These are phyloP conservation scores for Hydrozoanthus tunicans DNA, from an alignment of 64 coral and sea anemone genomes.

Conservation along the genomic window DNA sequence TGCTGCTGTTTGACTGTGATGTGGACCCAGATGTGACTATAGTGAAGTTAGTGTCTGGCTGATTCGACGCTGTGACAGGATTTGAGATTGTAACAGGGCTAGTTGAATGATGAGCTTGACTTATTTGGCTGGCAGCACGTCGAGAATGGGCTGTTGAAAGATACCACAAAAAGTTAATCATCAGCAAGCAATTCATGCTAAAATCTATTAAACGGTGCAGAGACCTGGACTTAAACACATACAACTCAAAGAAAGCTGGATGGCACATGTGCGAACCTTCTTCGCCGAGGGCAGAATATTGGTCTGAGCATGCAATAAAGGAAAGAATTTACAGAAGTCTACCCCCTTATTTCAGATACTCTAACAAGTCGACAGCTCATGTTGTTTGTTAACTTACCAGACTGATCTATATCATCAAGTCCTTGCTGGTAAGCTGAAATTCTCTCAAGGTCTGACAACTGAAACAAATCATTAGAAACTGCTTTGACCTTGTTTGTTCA, in stretches of 20 bases:
- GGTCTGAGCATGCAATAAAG: no score
- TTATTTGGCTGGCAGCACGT: background rate
- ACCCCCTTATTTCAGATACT: no score
- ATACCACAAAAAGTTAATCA: no score
- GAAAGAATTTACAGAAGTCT: no score
- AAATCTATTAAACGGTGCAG: no score
- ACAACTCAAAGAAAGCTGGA: no score
- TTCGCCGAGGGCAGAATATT: no score
- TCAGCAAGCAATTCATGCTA: no score
- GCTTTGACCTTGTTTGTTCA: no score
- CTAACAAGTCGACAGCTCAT: no score
- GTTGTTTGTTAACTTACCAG: background rate
- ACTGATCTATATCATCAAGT: background rate
- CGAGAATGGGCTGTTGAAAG: constrained; percentile 5
- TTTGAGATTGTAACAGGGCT: constrained; percentile 8
- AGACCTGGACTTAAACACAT: no score
- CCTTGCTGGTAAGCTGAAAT: constrained; percentile 31
- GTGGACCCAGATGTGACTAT: constrained; percentile 44
- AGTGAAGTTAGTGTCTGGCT: constrained; percentile 17
- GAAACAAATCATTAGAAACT: background rate
- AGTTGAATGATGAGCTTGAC: constrained; percentile 3
- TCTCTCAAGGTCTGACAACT: constrained; percentile 50
- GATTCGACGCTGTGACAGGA: background rate
- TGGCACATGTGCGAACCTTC: no score
- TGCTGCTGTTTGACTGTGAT: background rate